Conservation (phyloP, 2,113 vertebrate species). For the Pteronura brasiliensis region DNA sequence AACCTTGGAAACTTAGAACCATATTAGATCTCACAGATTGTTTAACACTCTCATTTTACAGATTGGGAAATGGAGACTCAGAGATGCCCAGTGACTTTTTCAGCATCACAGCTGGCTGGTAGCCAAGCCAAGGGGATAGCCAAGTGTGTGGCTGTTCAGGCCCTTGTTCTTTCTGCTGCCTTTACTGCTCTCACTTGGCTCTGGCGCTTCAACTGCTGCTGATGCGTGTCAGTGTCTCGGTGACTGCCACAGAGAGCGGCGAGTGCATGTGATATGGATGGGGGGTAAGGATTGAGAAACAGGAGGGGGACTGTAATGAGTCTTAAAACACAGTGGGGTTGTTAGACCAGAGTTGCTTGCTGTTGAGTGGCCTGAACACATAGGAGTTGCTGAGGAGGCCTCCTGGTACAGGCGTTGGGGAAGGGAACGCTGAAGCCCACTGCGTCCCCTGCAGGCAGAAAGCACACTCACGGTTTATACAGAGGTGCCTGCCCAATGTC, state of each 20-base stretch:
- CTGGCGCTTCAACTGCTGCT: fast-evolving
- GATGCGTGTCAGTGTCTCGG: fast-evolving
- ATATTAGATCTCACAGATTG: background rate
- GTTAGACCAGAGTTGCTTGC: background rate
- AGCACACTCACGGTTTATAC: background rate
- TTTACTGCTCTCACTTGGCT: background rate
- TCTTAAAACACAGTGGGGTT: background rate
- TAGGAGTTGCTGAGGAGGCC: background rate
- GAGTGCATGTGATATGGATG: background rate
- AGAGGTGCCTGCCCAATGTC: background rate
- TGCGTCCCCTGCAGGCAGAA: background rate
- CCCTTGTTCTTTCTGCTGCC: background rate
- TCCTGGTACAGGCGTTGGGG: background rate
- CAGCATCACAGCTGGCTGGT: background rate
- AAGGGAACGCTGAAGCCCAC: background rate
- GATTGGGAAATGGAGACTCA: background rate
- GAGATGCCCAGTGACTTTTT: background rate
- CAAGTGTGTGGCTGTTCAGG: background rate
- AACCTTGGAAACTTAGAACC: background rate
- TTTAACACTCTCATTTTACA: background rate
- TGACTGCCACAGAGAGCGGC: background rate
- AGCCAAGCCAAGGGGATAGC: background rate
- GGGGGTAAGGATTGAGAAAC: background rate
- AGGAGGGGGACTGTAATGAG: background rate
- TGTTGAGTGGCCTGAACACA: background rate